These are phyloP conservation scores for Luscinia luscinia DNA, from an alignment of 2,797 vertebrate species.

Conservation along the genomic window DNA sequence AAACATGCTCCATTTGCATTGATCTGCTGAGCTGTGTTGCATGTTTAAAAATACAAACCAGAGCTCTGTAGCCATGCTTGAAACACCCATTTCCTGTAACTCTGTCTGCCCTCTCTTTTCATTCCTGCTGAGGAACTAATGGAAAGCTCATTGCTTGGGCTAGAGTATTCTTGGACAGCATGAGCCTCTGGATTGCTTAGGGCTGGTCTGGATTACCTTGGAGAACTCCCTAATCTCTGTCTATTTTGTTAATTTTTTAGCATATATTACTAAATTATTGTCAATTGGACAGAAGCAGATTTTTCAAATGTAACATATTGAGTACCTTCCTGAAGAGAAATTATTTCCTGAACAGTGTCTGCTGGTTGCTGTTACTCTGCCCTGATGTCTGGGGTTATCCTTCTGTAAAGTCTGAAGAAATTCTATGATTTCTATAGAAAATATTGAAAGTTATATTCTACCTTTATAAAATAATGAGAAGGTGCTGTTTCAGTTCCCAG, in stretches of 20 bases:
- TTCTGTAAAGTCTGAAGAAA: not conserved
- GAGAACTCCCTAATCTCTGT: not conserved
- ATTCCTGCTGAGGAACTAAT: not conserved
- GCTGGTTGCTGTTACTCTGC: not conserved
- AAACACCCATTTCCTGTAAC: constrained; percentile 18
- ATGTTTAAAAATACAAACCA: constrained; percentile 23
- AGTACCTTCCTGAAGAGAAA: not conserved
- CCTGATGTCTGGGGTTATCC: not conserved
- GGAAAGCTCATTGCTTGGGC: not conserved
- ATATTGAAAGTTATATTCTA: not conserved
- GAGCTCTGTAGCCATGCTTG: not conserved
- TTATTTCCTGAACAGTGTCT: not conserved
- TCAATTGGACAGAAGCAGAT: not conserved
- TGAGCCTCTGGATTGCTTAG: not conserved
- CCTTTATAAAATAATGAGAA: not conserved
- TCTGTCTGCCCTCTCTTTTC: not conserved
- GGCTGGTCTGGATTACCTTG: not conserved
- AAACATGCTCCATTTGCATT: constrained; percentile 52
- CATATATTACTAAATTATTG: not conserved
- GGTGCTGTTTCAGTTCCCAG: not conserved
- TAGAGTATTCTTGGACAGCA: not conserved
- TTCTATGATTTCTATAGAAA: not conserved
- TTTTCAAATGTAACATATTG: not conserved
- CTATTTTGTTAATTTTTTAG: not conserved
- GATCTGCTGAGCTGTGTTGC: constrained; percentile 14